These are phyloP conservation scores for Microcebus jonahi DNA, from an alignment of 2,113 vertebrate genomes.

Conservation along the genomic window DNA sequence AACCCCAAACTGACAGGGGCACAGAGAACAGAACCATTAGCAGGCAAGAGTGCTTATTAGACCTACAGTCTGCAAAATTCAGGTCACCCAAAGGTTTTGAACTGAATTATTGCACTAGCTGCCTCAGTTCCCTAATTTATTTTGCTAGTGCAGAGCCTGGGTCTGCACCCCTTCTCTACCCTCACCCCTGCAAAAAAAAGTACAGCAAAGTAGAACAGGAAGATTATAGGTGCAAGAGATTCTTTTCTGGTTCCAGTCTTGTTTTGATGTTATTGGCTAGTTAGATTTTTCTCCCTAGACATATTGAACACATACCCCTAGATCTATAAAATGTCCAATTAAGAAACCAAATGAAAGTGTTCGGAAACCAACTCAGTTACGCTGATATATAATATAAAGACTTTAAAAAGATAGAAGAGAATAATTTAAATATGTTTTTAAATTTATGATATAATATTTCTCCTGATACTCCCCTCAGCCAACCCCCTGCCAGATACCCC, in stretches of 20 bases:
- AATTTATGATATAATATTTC: slow-evolving; percentile 26
- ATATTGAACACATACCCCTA: slow-evolving; percentile 27
- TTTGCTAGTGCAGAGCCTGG: not conserved
- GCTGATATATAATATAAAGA: slow-evolving; percentile 19
- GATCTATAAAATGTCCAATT: slow-evolving; percentile 65
- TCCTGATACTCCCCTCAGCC: not conserved
- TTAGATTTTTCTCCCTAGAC: slow-evolving; percentile 63
- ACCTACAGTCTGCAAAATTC: slow-evolving; percentile 27
- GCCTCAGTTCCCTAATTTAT: slow-evolving; percentile 36
- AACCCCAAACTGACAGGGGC: not conserved
- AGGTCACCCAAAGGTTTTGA: slow-evolving; percentile 41
- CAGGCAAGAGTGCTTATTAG: slow-evolving; percentile 38
- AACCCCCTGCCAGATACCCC: not conserved
- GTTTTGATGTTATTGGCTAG: slow-evolving; percentile 54
- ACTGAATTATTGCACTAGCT: not conserved
- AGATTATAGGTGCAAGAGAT: not conserved
- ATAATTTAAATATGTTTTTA: slow-evolving; percentile 69
- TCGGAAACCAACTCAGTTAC: slow-evolving; percentile 4
- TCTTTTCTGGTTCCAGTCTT: not conserved
- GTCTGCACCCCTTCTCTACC: not conserved
- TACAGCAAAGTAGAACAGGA: slow-evolving; percentile 39
- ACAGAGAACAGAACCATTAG: slow-evolving; percentile 3
- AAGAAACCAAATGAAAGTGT: slow-evolving; percentile 53
- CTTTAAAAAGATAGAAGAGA: slow-evolving; percentile 44
- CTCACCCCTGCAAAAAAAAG: not conserved